A percentile compares a stretch with the other conserved stretches of the same genome.
Conservation (phyloP, 2,888 invertebrate genomes). For the Xestobium rufovillosum region DNA sequence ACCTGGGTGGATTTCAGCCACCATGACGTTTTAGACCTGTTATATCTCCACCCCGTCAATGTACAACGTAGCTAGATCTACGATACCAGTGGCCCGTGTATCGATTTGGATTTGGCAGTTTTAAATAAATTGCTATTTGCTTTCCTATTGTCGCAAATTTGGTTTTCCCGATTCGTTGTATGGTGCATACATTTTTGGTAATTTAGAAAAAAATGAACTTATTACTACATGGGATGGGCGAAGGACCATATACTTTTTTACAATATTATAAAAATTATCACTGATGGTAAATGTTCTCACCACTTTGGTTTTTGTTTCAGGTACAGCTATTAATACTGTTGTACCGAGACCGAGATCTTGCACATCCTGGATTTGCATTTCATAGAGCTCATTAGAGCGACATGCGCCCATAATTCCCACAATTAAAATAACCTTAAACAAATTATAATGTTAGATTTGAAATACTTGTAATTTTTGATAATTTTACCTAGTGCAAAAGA, state of each 20-base stretch:
- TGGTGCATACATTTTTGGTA: slow-evolving; percentile 6
- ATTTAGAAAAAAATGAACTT: slow-evolving; percentile 4
- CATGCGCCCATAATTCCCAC: background rate
- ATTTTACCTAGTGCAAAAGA: slow-evolving; percentile 5
- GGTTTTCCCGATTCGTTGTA: slow-evolving; percentile 7
- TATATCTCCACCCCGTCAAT: background rate
- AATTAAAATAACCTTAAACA: slow-evolving; percentile 5
- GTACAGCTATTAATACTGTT: slow-evolving; percentile 6
- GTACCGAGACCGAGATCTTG: slow-evolving; percentile 5
- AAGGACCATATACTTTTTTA: slow-evolving; percentile 5
- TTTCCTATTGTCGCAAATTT: slow-evolving; percentile 5
- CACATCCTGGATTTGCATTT: slow-evolving; percentile 3
- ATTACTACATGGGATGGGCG: slow-evolving; percentile 4
- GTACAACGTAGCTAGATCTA: slow-evolving; percentile 4
- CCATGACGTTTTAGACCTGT: slow-evolving; percentile 2
- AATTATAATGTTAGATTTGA: slow-evolving; percentile 5
- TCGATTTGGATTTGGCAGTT: slow-evolving; percentile 1
- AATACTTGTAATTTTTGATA: slow-evolving; percentile 5
- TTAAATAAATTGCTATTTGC: slow-evolving; percentile 6
- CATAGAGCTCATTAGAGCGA: slow-evolving; percentile 4
- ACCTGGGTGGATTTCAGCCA: background rate
- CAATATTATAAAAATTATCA: slow-evolving; percentile 6
- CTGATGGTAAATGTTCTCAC: slow-evolving; percentile 5
- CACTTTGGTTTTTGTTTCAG: slow-evolving; percentile 3
- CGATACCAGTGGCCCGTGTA: slow-evolving; percentile 3